A percentile compares a stretch with the other conserved stretches of the same genome.
Evolutionary conservation across 2,888 invertebrate genomes (phyloP).

Genomic region (Tipula unca): DNA sequence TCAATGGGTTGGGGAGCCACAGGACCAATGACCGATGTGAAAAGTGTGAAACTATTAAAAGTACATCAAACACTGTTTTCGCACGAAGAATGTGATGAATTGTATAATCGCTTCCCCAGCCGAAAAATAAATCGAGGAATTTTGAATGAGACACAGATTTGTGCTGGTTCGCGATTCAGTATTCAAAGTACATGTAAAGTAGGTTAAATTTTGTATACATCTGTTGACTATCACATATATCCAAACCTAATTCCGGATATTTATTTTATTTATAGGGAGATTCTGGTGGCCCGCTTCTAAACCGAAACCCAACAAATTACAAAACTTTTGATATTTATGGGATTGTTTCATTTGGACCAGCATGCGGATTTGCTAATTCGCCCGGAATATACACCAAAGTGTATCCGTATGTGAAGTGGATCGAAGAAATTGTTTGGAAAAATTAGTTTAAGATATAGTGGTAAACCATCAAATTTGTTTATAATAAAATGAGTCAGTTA

Average conservation of each 20-base stretch:
- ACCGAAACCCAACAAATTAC: background rate
- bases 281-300: background rate
- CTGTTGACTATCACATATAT: background rate
- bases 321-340: background rate
- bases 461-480: no score
- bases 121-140: background rate
- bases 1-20: background rate
- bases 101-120: slow-evolving; percentile 18
- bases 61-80: background rate
- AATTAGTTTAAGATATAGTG: no score
- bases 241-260: background rate
- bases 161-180: background rate
- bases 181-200: background rate
- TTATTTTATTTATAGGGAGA: background rate
- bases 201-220: background rate
- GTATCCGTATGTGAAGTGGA: background rate
- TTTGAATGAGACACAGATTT: background rate
- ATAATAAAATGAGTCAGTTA: no score
- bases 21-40: background rate
- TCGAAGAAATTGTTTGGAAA: background rate
- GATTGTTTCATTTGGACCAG: background rate
- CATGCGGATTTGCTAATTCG: background rate
- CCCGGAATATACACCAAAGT: background rate
- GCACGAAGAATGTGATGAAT: background rate
- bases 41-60: background rate